These are phyloP conservation scores for Macroglossus sobrinus DNA, from an alignment of 2,113 vertebrate species.

Conservation along the genomic window DNA sequence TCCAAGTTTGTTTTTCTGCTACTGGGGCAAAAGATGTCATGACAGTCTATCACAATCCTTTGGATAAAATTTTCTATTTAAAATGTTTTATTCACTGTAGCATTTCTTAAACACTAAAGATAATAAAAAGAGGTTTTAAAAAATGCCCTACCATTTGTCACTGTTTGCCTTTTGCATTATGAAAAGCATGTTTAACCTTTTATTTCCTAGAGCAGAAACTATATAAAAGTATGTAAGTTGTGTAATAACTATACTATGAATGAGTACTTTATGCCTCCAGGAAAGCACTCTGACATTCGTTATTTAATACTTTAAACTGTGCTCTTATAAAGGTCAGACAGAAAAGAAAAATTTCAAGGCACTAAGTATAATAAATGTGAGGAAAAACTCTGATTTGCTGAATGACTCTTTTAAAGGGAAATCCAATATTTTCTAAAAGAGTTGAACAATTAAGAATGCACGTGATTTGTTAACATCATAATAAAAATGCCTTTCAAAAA, in stretches of 20 bases:
- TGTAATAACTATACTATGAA: slow-evolving; percentile 65
- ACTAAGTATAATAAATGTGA: slow-evolving; percentile 44
- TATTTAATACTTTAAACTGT: slow-evolving; percentile 78
- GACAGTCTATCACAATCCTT: background rate
- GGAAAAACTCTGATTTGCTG: slow-evolving; percentile 61
- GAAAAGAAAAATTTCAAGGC: slow-evolving; percentile 63
- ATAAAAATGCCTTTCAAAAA: background rate
- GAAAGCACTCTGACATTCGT: slow-evolving; percentile 61
- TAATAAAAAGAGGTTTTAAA: slow-evolving; percentile 51
- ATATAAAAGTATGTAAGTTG: slow-evolving; percentile 76
- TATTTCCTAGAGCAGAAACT: slow-evolving; percentile 65
- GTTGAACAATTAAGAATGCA: background rate
- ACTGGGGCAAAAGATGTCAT: background rate
- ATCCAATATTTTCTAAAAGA: slow-evolving; percentile 40
- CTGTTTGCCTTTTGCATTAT: slow-evolving; percentile 49
- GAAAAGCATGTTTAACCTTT: slow-evolving; percentile 75
- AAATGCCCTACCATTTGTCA: slow-evolving; percentile 68
- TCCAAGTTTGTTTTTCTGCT: slow-evolving; percentile 3
- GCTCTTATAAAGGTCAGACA: slow-evolving; percentile 79
- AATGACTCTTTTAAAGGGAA: slow-evolving; percentile 65
- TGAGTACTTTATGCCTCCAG: slow-evolving; percentile 66
- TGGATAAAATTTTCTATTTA: slow-evolving; percentile 26
- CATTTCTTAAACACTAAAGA: slow-evolving; percentile 50
- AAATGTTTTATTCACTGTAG: slow-evolving; percentile 43
- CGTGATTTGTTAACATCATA: background rate